phyloP scores from a whole-genome alignment of 2,797 vertebrate genomes.

The Poeciliopsis infans region DNA sequence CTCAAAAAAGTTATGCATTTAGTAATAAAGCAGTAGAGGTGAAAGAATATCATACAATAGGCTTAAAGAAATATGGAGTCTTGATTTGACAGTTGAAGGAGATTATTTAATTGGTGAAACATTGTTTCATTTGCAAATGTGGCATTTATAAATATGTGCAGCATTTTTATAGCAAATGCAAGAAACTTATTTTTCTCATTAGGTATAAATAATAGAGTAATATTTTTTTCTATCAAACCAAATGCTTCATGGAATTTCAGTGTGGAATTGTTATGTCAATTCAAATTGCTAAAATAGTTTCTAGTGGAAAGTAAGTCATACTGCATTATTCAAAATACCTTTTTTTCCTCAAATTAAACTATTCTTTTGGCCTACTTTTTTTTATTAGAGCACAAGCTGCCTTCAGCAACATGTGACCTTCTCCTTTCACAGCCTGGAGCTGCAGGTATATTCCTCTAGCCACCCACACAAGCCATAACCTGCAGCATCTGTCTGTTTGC shows the following conservation, averaged over 20 bases:
- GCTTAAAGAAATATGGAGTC: conserved; percentile 6
- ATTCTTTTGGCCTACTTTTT: conserved; percentile 15
- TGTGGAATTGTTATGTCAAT: background rate
- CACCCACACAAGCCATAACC: conserved; percentile 28
- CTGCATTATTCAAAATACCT: conserved; percentile 13
- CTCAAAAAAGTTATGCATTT: conserved; percentile 48
- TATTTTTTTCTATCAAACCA: background rate
- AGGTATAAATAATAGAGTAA: background rate
- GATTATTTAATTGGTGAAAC: background rate
- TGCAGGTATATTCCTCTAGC: conserved; percentile 34
- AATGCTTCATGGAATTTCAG: background rate
- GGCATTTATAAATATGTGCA: background rate
- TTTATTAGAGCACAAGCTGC: conserved; percentile 23
- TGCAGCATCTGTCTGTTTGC: conserved; percentile 51
- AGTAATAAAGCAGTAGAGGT: conserved; percentile 19
- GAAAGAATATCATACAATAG: background rate
- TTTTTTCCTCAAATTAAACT: background rate
- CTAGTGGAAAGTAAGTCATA: conserved; percentile 53
- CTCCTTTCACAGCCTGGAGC: conserved; percentile 21
- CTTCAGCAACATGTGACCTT: conserved; percentile 20
- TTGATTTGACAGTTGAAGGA: background rate
- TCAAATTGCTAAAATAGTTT: conserved; percentile 33
- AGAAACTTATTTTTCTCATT: background rate
- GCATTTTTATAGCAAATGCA: background rate
- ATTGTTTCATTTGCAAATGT: background rate